These are phyloP conservation scores for Neosilurus mollespiculum DNA, from an alignment of 2,797 vertebrate species.

Conservation along the genomic window DNA sequence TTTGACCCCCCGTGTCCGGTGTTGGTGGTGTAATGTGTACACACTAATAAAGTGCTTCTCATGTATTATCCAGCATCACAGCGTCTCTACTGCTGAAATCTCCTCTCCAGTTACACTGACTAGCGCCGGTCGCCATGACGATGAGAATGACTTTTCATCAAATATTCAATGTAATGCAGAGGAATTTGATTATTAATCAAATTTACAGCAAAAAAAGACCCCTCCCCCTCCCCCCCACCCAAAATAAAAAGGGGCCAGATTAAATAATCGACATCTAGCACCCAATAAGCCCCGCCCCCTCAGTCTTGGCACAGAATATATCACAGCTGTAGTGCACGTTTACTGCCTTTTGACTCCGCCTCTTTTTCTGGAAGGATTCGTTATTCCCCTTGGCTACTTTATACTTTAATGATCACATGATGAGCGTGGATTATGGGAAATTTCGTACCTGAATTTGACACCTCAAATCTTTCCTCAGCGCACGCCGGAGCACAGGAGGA, in stretches of 20 bases:
- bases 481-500: neutral
- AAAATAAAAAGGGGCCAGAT: too few species aligned
- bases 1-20: neutral
- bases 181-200: neutral
- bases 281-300: too few species aligned
- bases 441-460: neutral
- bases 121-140: neutral
- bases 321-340: neutral
- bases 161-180: neutral
- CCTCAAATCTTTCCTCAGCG: neutral
- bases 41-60: slow-evolving; percentile 6
- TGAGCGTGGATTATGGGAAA: too few species aligned
- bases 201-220: neutral
- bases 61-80: slow-evolving; percentile 20
- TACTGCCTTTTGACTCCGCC: neutral
- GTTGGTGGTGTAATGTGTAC: slow-evolving; percentile 3
- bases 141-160: neutral
- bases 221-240: too few species aligned
- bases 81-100: neutral
- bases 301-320: too few species aligned
- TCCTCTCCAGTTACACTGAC: neutral
- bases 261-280: too few species aligned
- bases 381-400: neutral
- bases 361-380: neutral
- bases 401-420: neutral